Evolutionary conservation across 1,140 invertebrate genomes (phyloP).

Genomic region (Dreissena rostriformis): DNA sequence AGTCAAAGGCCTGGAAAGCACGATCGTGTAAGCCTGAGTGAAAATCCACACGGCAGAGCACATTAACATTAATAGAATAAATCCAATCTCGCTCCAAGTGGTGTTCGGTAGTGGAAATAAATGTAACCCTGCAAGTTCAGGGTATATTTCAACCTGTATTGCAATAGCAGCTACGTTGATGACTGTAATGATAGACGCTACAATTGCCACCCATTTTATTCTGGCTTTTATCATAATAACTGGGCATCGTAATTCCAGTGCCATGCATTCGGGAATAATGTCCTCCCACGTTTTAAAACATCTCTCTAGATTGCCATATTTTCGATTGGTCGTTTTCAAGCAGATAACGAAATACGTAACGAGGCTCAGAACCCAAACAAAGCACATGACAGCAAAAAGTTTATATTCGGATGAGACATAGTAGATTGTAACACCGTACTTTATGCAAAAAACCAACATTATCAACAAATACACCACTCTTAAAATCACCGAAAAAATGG

Average conservation of each 20-base stretch:
- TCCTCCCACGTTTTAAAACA: conserved; percentile 15
- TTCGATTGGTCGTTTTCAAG: background rate
- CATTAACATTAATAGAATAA: too few relatives aligned
- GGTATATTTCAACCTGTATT: background rate
- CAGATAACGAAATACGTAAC: background rate
- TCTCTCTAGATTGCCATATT: conserved; percentile 9
- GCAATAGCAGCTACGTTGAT: background rate
- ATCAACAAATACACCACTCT: background rate
- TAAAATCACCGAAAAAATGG: background rate
- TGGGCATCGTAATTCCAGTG: background rate
- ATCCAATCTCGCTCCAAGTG: too few relatives aligned
- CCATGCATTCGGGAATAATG: conserved; percentile 5
- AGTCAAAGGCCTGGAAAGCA: too few relatives aligned
- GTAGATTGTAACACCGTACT: background rate
- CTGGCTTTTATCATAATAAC: background rate
- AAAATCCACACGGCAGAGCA: too few relatives aligned
- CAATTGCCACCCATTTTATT: background rate
- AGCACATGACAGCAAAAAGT: background rate
- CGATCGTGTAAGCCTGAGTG: too few relatives aligned
- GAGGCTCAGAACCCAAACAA: background rate
- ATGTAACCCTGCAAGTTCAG: too few relatives aligned
- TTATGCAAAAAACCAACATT: background rate
- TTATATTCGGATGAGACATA: background rate
- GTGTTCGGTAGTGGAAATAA: too few relatives aligned
- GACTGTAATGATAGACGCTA: background rate